phyloP scores from a whole-genome alignment of 2,797 vertebrate species.

The Hemibagrus guttatus region DNA sequence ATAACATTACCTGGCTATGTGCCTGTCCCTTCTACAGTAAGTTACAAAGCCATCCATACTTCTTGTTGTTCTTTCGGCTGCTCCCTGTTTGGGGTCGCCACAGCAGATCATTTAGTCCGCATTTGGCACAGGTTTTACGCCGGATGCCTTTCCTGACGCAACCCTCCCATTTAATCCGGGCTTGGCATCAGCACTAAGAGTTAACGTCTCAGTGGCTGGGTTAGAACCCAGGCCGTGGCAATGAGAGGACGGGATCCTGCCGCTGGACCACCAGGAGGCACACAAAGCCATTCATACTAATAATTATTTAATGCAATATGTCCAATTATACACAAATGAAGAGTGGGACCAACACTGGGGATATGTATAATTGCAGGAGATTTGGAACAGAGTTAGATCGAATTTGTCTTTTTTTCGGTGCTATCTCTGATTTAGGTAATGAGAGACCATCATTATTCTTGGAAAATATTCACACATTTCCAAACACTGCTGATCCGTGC shows the following conservation, averaged over 20 bases:
- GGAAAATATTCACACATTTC: slow-evolving; percentile 17
- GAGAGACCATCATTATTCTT: neutral
- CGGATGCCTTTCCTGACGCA: too few species aligned
- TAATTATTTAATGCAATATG: too few species aligned
- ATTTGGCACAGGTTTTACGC: too few species aligned
- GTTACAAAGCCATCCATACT: neutral
- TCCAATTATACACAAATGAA: neutral
- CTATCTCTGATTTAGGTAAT: neutral
- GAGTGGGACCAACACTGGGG: neutral
- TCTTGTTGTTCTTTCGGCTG: too few species aligned
- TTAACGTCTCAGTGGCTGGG: too few species aligned
- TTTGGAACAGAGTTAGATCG: neutral
- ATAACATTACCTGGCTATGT: neutral
- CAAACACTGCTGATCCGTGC: slow-evolving; percentile 39
- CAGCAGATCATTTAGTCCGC: too few species aligned
- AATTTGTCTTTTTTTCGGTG: neutral
- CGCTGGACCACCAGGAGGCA: too few species aligned
- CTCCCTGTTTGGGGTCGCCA: too few species aligned
- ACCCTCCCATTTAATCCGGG: too few species aligned
- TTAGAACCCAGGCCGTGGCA: too few species aligned
- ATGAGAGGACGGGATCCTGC: too few species aligned
- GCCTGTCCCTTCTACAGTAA: neutral
- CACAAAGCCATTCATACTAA: neutral
- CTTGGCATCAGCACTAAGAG: too few species aligned
- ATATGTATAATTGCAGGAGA: neutral